Evolutionary conservation across 1,140 invertebrate genomes (phyloP), one percentile per base, ranked within the genome.

Genomic region (Cotesia glomerata): DNA sequence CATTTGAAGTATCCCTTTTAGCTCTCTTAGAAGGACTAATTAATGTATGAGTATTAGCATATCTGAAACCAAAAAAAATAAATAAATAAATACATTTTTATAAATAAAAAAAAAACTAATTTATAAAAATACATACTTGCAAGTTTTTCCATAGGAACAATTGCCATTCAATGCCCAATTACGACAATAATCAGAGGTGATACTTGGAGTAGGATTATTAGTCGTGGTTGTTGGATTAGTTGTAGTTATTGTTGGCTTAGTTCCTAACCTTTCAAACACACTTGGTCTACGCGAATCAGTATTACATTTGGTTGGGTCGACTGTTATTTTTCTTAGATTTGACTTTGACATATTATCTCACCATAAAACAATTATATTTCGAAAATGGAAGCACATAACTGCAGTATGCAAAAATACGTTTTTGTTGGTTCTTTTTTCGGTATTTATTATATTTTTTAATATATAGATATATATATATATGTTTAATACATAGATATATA

Each of bases 261-360:
- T 93, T 74, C 93, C 93, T 77, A 94, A 89, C 78, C 93, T 90
- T 87, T 93, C 92, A 87, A 93, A 94, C 74, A 94, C 93, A 90
- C 92, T 93, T 75, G 91, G 92, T 84, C 92, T 89, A 78, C 85
- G 82, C 78, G 85, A 87, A 86, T 91, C 87, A 82, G 88, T 89
- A 86, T 91, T 91, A 83, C 89, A 88, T 90, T 91, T 91, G 81
- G 90, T 90, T 85, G 92, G 87, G 85, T 92, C 92, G 84, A 92
- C 91, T 86, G 91, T 91, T 87, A 92, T 92, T 90, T 93, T 93
- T 83, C 91, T 90, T 90, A 92, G 91, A 84, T 90, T 90, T 90
- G 91, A 90, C 89, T 92, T 92, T 90, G 92, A 92, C 92, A 93
- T 93, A 90, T 88, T 89, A 86, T 87, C 39, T 45, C 84, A 84